phyloP scores from a whole-genome alignment of 2,888 invertebrate genomes.

The Tholera decimalis region DNA sequence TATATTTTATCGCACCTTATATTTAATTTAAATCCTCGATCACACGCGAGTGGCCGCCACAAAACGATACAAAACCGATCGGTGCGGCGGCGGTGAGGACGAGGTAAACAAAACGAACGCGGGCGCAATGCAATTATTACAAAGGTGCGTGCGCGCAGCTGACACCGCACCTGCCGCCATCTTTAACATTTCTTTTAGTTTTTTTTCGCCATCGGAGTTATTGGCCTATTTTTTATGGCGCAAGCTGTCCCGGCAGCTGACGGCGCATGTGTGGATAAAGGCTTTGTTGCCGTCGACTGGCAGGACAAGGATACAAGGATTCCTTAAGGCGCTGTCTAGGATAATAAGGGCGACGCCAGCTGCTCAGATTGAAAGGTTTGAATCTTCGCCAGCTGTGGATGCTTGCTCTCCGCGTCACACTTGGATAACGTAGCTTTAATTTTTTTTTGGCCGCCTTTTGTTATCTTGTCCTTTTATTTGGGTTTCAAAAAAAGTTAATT shows the following conservation, averaged over 20 bases:
- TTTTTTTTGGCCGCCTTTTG: constrained; percentile 65
- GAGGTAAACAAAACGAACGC: constrained; percentile 82
- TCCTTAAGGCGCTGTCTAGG: constrained; percentile 80
- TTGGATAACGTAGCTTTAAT: constrained; percentile 73
- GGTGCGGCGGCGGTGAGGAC: constrained; percentile 63
- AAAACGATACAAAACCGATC: constrained; percentile 73
- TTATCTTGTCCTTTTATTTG: constrained; percentile 63
- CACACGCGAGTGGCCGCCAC: constrained; percentile 63
- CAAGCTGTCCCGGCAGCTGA: constrained; percentile 89
- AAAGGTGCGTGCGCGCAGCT: constrained; percentile 90
- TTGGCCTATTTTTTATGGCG: constrained; percentile 91
- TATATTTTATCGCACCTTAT: constrained; percentile 58
- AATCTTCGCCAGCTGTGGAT: constrained; percentile 80
- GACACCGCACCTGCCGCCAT: constrained; percentile 89
- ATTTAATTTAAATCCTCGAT: constrained; percentile 63
- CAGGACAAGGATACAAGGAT: constrained; percentile 60
- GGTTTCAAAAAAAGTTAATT: constrained; percentile 44
- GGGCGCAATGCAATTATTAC: constrained; percentile 85
- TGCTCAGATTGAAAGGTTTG: constrained; percentile 79
- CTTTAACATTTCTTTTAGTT: constrained; percentile 88
- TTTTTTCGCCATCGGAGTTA: constrained; percentile 89
- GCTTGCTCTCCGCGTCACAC: constrained; percentile 68
- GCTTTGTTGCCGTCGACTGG: constrained; percentile 75
- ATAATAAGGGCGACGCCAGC: constrained; percentile 78
- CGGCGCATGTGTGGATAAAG: constrained; percentile 75